These are phyloP conservation scores for Acheta domesticus DNA, from an alignment of 2,888 invertebrate genomes.

Conservation along the genomic window DNA sequence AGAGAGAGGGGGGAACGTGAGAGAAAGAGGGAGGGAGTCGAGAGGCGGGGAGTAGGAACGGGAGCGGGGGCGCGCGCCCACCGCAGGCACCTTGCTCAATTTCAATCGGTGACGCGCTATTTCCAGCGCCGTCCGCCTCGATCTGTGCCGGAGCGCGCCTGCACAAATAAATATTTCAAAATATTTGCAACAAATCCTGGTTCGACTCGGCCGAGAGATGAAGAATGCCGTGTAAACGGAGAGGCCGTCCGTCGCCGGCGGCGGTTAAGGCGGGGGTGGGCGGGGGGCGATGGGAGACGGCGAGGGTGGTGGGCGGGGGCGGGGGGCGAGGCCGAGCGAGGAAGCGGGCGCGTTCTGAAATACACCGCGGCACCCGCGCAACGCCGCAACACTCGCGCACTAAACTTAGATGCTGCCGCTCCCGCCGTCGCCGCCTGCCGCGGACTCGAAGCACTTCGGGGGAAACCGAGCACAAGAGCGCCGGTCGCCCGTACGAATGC, in stretches of 20 bases:
- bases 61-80: no score
- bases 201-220: slow-evolving; percentile 1
- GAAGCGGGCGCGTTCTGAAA: not conserved
- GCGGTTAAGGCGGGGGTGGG: not conserved
- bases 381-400: not conserved
- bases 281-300: no score
- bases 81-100: not conserved
- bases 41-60: no score
- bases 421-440: not conserved
- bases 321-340: not conserved
- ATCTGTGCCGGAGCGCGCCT: not conserved
- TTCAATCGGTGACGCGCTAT: not conserved
- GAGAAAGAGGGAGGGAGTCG: no score
- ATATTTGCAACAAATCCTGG: slow-evolving; percentile 9
- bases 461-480: no score
- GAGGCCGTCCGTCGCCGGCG: slow-evolving; percentile 18
- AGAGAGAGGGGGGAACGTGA: no score
- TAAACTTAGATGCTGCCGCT: not conserved
- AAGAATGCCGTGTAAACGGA: slow-evolving; percentile 18
- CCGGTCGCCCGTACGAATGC: no score
- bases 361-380: not conserved
- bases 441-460: no score
- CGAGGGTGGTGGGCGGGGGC: not conserved
- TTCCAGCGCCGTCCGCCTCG: not conserved
- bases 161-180: slow-evolving; percentile 6